phyloP scores from a whole-genome alignment of 2,888 invertebrate genomes.

The Pomacea canaliculata region DNA sequence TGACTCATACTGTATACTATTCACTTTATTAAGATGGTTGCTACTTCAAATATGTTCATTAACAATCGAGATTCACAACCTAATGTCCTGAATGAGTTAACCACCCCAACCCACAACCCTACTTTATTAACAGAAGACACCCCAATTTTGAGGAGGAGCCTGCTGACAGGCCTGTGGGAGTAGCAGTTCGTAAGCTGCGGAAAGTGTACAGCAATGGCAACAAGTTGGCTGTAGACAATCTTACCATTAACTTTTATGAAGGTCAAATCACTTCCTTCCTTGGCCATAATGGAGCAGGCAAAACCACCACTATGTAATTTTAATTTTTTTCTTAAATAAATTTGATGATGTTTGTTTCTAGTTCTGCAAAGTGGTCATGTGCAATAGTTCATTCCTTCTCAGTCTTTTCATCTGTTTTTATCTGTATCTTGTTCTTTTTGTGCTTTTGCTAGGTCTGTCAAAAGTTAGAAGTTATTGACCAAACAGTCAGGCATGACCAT shows the following conservation, averaged over 20 bases:
- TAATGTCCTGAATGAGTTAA: too few relatives aligned
- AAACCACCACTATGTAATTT: constrained; percentile 87
- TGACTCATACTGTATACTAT: too few relatives aligned
- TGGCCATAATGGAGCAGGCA: constrained; percentile 92
- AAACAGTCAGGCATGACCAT: too few relatives aligned
- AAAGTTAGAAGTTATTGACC: neutral
- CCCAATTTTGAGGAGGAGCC: constrained; percentile 72
- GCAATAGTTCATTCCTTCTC: neutral
- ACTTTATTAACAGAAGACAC: constrained; percentile 32
- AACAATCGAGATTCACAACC: too few relatives aligned
- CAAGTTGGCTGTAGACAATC: constrained; percentile 76
- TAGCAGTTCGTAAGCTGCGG: constrained; percentile 80
- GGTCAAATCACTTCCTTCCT: constrained; percentile 88
- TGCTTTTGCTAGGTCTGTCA: too few relatives aligned
- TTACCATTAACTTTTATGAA: constrained; percentile 84
- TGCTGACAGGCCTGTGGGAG: constrained; percentile 75
- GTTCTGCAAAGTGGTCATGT: too few relatives aligned
- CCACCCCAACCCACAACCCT: too few relatives aligned
- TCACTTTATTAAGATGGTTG: too few relatives aligned
- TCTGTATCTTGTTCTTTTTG: too few relatives aligned
- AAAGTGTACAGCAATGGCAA: constrained; percentile 70
- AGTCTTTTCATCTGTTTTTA: neutral
- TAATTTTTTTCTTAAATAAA: too few relatives aligned
- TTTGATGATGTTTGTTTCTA: too few relatives aligned
- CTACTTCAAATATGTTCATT: too few relatives aligned